A percentile compares a stretch with the other conserved stretches of the same genome.
These are phyloP conservation scores for Synaphobranchus kaupii DNA, from an alignment of 2,797 vertebrate genomes.

Conservation along the genomic window DNA sequence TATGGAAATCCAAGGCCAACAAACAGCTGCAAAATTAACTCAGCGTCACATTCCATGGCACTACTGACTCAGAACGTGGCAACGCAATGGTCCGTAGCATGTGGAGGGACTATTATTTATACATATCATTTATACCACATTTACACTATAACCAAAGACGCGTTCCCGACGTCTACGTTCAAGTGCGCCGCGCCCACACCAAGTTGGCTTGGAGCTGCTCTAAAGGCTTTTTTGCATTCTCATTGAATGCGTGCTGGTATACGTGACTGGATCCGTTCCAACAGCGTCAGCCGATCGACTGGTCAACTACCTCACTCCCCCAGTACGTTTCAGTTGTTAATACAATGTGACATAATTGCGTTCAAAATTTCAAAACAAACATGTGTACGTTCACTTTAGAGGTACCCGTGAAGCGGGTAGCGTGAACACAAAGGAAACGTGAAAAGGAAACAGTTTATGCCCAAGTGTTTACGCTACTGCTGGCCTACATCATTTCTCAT, in stretches of 20 bases:
- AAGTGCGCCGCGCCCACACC: neutral
- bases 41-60: neutral
- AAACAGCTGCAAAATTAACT: constrained; percentile 61
- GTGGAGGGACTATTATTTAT: constrained; percentile 6
- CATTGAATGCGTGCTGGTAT: neutral
- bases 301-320: neutral
- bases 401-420: neutral
- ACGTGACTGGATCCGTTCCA: constrained; percentile 6
- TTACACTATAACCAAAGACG: neutral
- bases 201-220: neutral
- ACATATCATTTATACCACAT: constrained; percentile 10
- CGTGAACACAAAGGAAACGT: neutral
- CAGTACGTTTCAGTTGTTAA: neutral
- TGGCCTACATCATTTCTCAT: neutral
- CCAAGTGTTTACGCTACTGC: constrained; percentile 6
- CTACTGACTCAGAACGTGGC: constrained; percentile 4
- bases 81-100: constrained; percentile 14
- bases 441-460: neutral
- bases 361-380: neutral
- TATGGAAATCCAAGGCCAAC: constrained; percentile 74
- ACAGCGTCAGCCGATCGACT: neutral
- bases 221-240: neutral
- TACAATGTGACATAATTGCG: neutral
- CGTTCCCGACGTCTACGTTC: neutral
- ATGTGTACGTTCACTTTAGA: neutral